Conservation (phyloP, 2,113 vertebrate genomes). For the Arvicanthis niloticus region DNA sequence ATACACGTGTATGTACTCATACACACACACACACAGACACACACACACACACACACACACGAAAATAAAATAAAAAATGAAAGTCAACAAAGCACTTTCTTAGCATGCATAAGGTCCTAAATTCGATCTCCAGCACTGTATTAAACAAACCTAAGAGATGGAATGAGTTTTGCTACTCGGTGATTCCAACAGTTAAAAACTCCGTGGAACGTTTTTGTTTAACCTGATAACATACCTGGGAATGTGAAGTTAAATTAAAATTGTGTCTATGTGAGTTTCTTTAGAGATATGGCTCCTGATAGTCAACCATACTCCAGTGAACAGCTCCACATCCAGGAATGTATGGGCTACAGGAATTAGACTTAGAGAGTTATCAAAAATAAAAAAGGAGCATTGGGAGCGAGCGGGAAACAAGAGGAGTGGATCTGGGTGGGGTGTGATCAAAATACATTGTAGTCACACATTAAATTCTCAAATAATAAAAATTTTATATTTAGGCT, state of each 20-base stretch:
- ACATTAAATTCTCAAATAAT: background rate
- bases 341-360: background rate
- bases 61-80: background rate
- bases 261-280: background rate
- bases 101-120: background rate
- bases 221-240: background rate
- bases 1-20: background rate
- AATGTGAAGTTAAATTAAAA: constrained; percentile 2
- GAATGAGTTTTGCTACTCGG: background rate
- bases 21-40: background rate
- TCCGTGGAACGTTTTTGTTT: background rate
- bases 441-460: background rate
- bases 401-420: too few relatives aligned
- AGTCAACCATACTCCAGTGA: background rate
- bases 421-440: background rate
- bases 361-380: background rate
- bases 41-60: background rate
- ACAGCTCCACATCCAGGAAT: background rate
- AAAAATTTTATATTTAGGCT: background rate
- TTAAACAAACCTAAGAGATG: background rate
- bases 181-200: background rate
- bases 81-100: background rate
- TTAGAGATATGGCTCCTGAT: background rate
- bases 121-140: background rate
- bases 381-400: background rate